Percentiles rank a stretch among this genome's conserved stretches.
Evolutionary conservation across 2,888 invertebrate species (phyloP).

Genomic region (Drosophila borborema): DNA sequence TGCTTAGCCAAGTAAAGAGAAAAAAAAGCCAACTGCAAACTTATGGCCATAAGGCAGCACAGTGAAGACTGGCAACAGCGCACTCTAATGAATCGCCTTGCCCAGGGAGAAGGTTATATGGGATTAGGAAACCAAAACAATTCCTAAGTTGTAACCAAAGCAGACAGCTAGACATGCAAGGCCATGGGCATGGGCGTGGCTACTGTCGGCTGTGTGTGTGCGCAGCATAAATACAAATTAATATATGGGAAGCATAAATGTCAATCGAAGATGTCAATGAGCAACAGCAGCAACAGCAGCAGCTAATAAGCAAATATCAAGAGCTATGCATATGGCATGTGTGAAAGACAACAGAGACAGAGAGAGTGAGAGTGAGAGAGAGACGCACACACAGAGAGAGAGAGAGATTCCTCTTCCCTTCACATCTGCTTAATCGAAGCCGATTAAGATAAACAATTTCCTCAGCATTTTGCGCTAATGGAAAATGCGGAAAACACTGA

Average conservation of each 20-base stretch:
- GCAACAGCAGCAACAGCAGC: slow-evolving; percentile 12
- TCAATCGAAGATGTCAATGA: slow-evolving; percentile 42
- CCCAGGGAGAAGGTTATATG: neutral
- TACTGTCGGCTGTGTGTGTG: slow-evolving; percentile 16
- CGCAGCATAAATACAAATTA: slow-evolving; percentile 55
- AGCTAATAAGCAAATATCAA: slow-evolving; percentile 54
- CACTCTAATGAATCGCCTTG: neutral
- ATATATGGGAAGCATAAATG: slow-evolving; percentile 57
- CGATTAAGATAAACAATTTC: slow-evolving; percentile 76
- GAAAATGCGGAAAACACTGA: slow-evolving; percentile 43
- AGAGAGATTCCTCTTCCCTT: too few relatives aligned
- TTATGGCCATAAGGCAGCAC: slow-evolving; percentile 4
- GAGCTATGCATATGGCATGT: slow-evolving; percentile 12
- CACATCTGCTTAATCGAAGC: slow-evolving; percentile 40
- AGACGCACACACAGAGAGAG: slow-evolving; percentile 1
- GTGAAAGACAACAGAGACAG: slow-evolving; percentile 8
- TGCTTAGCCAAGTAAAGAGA: neutral
- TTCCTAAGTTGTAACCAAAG: slow-evolving; percentile 18
- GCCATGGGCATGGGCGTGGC: neutral
- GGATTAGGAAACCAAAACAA: slow-evolving; percentile 22
- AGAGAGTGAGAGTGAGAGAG: neutral
- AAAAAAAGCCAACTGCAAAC: slow-evolving; percentile 4
- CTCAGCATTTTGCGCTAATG: slow-evolving; percentile 63
- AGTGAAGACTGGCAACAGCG: slow-evolving; percentile 16
- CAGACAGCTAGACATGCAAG: slow-evolving; percentile 8